Percentiles rank a stretch among this genome's conserved stretches.
phyloP scores from a whole-genome alignment of 92 coral and sea anemone species.

The Parazoanthus darwini region DNA sequence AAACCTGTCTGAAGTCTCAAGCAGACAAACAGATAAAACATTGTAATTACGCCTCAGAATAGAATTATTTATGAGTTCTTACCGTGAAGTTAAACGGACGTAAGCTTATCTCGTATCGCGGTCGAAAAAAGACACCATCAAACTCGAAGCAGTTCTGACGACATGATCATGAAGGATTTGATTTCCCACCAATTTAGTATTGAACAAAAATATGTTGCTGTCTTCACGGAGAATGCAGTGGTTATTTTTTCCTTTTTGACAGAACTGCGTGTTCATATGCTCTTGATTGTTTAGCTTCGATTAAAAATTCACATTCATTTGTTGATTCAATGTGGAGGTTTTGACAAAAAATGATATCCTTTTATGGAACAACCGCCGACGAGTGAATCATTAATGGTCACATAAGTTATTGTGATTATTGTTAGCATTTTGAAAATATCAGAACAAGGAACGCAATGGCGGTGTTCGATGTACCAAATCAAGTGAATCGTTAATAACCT shows the following conservation, averaged over 20 bases:
- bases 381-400: background rate
- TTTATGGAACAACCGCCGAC: background rate
- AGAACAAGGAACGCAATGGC: background rate
- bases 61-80: background rate
- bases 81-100: background rate
- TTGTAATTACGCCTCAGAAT: background rate
- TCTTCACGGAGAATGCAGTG: background rate
- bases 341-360: conserved; percentile 1
- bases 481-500: background rate
- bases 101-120: too few relatives aligned
- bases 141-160: background rate
- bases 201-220: background rate
- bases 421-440: background rate
- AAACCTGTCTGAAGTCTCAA: background rate
- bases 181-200: background rate
- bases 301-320: background rate
- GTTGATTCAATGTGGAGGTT: background rate
- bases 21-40: background rate
- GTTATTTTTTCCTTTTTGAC: background rate
- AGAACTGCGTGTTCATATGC: conserved; percentile 22
- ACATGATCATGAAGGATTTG: background rate
- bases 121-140: background rate
- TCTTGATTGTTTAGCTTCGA: background rate
- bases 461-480: background rate
- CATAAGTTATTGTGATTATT: background rate